These are phyloP conservation scores for Labeo calbasu DNA, from an alignment of 2,797 vertebrate species.

Conservation along the genomic window DNA sequence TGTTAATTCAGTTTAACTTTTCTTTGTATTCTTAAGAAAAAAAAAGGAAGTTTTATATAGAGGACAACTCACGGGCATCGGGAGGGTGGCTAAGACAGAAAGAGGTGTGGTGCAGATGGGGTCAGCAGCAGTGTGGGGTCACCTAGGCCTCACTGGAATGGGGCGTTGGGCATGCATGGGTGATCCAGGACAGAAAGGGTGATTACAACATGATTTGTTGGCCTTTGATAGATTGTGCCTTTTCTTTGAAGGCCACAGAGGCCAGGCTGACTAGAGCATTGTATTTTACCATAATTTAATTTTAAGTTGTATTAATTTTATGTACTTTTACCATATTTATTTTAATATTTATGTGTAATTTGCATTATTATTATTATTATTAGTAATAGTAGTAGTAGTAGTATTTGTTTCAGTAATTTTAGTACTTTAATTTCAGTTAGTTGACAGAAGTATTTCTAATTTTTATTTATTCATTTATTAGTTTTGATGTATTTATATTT, in stretches of 20 bases:
- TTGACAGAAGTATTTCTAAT: not conserved
- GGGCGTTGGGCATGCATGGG: constrained; percentile 51
- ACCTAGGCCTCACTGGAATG: constrained; percentile 16
- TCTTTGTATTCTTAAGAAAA: not conserved
- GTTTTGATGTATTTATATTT: not conserved
- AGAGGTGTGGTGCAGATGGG: constrained; percentile 7
- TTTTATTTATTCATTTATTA: not conserved
- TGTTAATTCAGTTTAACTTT: not conserved
- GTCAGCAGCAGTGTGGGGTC: constrained; percentile 37
- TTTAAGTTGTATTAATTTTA: not conserved
- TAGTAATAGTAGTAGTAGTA: not conserved
- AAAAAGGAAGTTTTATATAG: not conserved
- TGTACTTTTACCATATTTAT: not conserved
- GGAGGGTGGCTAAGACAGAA: too few species aligned
- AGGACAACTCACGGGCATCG: not conserved
- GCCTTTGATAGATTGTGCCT: constrained; percentile 68
- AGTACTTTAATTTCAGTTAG: not conserved
- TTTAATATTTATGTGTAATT: not conserved
- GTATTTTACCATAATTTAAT: not conserved
- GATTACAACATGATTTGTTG: constrained; percentile 89
- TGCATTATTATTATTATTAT: not conserved
- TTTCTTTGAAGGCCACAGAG: constrained; percentile 8
- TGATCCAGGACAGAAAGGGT: constrained; percentile 74
- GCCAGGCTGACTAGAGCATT: not conserved
- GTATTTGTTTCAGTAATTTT: not conserved